phyloP scores from a whole-genome alignment of 2,888 invertebrate genomes.

The Spilosoma lubricipeda region DNA sequence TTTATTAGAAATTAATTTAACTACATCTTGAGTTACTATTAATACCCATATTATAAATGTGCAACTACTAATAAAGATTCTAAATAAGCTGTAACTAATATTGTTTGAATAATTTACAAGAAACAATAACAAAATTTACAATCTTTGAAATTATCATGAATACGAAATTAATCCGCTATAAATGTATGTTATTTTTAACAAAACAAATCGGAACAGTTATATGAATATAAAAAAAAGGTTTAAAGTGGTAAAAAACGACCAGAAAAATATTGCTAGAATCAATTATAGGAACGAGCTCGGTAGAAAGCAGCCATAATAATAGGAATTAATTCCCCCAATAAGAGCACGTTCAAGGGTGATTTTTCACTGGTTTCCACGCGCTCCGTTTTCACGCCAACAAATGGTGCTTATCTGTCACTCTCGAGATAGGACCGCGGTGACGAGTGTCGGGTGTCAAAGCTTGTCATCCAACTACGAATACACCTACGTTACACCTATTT shows the following conservation, averaged over 20 bases:
- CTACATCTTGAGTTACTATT: background rate
- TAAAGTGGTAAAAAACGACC: slow-evolving; percentile 19
- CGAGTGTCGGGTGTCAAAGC: slow-evolving; percentile 73
- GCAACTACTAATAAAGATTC: no score
- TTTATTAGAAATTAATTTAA: background rate
- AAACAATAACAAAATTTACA: background rate
- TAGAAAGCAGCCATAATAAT: slow-evolving; percentile 33
- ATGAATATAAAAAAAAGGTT: slow-evolving; percentile 25
- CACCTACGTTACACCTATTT: slow-evolving; percentile 47
- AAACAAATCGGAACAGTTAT: slow-evolving; percentile 21
- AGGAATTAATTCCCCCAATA: slow-evolving; percentile 50
- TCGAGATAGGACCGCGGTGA: slow-evolving; percentile 68
- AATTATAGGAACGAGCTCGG: slow-evolving; percentile 33
- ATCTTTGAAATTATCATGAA: background rate
- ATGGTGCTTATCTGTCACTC: slow-evolving; percentile 74
- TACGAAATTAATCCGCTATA: background rate
- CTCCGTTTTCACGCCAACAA: slow-evolving; percentile 66
- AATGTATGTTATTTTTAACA: background rate
- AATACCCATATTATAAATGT: background rate
- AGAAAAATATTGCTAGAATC: slow-evolving; percentile 17
- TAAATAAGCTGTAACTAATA: background rate
- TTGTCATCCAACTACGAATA: slow-evolving; percentile 66
- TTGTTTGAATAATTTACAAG: background rate
- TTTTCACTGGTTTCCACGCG: slow-evolving; percentile 58
- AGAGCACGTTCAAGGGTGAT: slow-evolving; percentile 41